A percentile compares a stretch with the other conserved stretches of the same genome.
Evolutionary conservation across 2,113 vertebrate genomes (phyloP).

Genomic region (Acanthochromis polyacanthus): DNA sequence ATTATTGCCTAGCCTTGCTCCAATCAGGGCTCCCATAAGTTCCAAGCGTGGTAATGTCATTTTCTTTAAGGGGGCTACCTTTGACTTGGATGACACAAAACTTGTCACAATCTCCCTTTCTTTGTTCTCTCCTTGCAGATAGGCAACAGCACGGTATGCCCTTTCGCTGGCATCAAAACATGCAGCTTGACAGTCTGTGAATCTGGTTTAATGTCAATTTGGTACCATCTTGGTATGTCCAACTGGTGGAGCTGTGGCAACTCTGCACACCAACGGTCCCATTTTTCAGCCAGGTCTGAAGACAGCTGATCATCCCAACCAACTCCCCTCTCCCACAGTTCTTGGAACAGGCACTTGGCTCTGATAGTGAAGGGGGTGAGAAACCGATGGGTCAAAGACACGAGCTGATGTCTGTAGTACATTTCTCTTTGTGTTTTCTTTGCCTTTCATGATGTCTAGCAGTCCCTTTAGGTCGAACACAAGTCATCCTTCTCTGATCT

Average conservation of each 20-base stretch:
- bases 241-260: conserved; percentile 4
- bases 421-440: conserved; percentile 31
- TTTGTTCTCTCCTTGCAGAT: no score
- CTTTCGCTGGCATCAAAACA: no score
- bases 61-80: no score
- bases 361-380: not conserved
- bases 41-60: no score
- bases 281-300: not conserved
- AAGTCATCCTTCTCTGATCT: no score
- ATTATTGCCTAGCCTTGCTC: no score
- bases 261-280: not conserved
- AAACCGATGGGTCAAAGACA: not conserved
- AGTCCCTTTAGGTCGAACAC: no score
- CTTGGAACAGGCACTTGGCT: conserved; percentile 1
- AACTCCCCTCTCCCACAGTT: not conserved
- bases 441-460: not conserved
- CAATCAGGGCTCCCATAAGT: no score
- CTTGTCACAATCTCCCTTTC: no score
- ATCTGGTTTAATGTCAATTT: not conserved
- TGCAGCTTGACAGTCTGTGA: not conserved
- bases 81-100: no score
- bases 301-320: not conserved
- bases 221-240: not conserved
- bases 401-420: not conserved
- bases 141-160: conserved; percentile 1